Base-by-base conservation (phyloP, 1,140 invertebrate species). In the Zeugodacus cucurbitae region DNA sequence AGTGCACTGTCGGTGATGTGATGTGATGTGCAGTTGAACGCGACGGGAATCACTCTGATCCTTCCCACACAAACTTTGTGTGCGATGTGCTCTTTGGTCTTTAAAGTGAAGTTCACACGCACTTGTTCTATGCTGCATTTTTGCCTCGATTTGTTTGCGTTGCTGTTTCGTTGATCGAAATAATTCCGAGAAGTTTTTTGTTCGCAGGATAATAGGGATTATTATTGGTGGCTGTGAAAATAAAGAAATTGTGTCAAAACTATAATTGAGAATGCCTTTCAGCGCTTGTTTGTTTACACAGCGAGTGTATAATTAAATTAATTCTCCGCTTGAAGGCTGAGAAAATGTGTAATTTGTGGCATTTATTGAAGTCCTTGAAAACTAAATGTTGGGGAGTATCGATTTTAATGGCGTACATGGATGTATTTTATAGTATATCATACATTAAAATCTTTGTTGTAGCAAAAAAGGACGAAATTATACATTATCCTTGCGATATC, bases 191-290 rank as follows among this genome's bases (percentile, higher is more conserved):
- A 82, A 82, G 22, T n/a, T 48, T 82, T 82, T 82, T 44, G 37
- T 82, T 82, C 26, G 74, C 74, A 82, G 74, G 74, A 82, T 54
- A 82, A 82, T 48, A 32, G 41, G 41, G 74, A 82, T 48, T 82
- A 82, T 82, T 82, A 29, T 82, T 82, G 74, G 74, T 82, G 74
- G 74, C 74, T 82, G 74, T 82, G 41, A 82, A 82, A 82, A 82
- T 82, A 82, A 82, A 54, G 74, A 26, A 82, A 82, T 82, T 82
- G 74, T 82, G 74, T 82, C 74, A 82, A 82, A 82, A 82, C 41
- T 82, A 54, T 82, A 82, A 82, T 82, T 82, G 74, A 10, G 74
- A 82, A 82, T 82, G 74, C 74, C 74, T 82, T 82, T 82, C 74
- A 82, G 74, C 74, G 74, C 74, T 82, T 82, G 11, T 48, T 82